Percentiles rank a stretch among this genome's conserved stretches.
Conservation (phyloP, 2,888 invertebrate genomes). For the Oligia latruncula region DNA sequence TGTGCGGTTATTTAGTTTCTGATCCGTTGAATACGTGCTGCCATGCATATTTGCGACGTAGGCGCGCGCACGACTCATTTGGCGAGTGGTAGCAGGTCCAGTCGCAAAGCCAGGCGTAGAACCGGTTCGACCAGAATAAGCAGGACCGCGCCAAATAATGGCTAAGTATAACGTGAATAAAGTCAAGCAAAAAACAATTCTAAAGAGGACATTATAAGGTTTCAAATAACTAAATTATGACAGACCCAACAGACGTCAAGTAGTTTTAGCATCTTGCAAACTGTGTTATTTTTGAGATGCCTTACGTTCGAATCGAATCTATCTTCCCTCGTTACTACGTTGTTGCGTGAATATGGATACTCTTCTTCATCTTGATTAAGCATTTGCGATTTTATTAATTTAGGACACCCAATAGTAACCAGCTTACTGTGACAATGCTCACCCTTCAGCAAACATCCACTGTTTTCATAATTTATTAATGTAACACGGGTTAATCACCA, state of each 20-base stretch:
- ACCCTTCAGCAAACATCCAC: not conserved
- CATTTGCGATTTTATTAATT: not conserved
- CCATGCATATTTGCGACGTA: slow-evolving; percentile 81
- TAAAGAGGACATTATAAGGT: slow-evolving; percentile 71
- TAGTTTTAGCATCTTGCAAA: slow-evolving; percentile 72
- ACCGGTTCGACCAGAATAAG: slow-evolving; percentile 89
- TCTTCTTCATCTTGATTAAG: not conserved
- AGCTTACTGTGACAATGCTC: not conserved
- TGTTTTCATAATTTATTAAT: not conserved
- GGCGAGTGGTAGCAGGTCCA: slow-evolving; percentile 87
- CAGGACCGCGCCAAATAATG: slow-evolving; percentile 83
- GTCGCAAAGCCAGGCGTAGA: slow-evolving; percentile 82
- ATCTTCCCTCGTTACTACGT: slow-evolving; percentile 25
- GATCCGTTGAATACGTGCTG: slow-evolving; percentile 60
- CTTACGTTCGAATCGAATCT: slow-evolving; percentile 46
- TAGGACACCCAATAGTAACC: not conserved
- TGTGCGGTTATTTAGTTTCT: slow-evolving; percentile 43
- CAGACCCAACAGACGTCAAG: slow-evolving; percentile 66
- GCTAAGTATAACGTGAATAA: slow-evolving; percentile 70
- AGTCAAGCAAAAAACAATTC: slow-evolving; percentile 74
- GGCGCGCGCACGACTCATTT: slow-evolving; percentile 84
- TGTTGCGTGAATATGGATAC: not conserved
- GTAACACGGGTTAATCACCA: not conserved
- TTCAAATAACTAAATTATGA: slow-evolving; percentile 63
- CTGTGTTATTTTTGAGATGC: slow-evolving; percentile 80